Percentiles rank a stretch among this genome's conserved stretches.
Conservation (phyloP, 2,888 invertebrate genomes). For the Drosophila neonasuta region DNA sequence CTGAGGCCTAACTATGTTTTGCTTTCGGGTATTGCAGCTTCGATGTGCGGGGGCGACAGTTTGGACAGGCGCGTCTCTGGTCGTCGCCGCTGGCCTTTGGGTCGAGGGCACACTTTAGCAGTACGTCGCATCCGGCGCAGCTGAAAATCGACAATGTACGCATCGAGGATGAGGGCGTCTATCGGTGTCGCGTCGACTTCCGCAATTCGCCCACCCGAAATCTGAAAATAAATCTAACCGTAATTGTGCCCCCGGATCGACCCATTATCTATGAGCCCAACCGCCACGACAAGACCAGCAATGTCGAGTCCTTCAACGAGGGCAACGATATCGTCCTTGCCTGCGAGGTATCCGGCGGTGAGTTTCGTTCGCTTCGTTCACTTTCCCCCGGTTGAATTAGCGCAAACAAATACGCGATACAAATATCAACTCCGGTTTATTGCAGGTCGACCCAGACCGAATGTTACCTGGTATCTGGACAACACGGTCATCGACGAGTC, state of each 20-base stretch:
- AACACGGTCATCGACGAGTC: slow-evolving; percentile 93
- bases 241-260: slow-evolving; percentile 91
- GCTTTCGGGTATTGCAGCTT: slow-evolving; percentile 83
- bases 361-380: slow-evolving; percentile 74
- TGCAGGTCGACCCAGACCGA: slow-evolving; percentile 89
- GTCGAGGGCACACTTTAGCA: slow-evolving; percentile 91
- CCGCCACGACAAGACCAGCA: slow-evolving; percentile 88
- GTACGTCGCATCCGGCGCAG: slow-evolving; percentile 90
- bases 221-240: slow-evolving; percentile 88
- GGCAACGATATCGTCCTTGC: slow-evolving; percentile 91
- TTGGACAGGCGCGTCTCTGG: slow-evolving; percentile 91
- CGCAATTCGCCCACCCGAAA: slow-evolving; percentile 88
- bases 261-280: slow-evolving; percentile 92
- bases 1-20: neutral
- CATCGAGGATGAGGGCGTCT: slow-evolving; percentile 86
- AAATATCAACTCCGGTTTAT: slow-evolving; percentile 8
- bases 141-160: slow-evolving; percentile 86
- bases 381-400: neutral
- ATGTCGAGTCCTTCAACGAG: slow-evolving; percentile 93
- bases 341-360: slow-evolving; percentile 93
- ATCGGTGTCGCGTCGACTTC: slow-evolving; percentile 89
- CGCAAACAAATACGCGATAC: slow-evolving; percentile 11
- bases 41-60: slow-evolving; percentile 88
- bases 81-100: slow-evolving; percentile 90
- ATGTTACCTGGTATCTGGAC: slow-evolving; percentile 92